Conservation (phyloP, 2,113 vertebrate genomes). For the Ovis aries region ARS-UI_Ramb_v3.0 NC_056058.1:89001501-89002000, state of each 20-base stretch:
- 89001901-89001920: slow-evolving; percentile 30
- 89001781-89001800: slow-evolving; percentile 47
- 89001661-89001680: slow-evolving; percentile 59
- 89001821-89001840: not conserved
- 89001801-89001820: slow-evolving; percentile 54
- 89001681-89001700: slow-evolving; percentile 65
- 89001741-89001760: slow-evolving; percentile 68
- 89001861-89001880: not conserved
- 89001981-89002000: slow-evolving; percentile 64
- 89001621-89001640: slow-evolving; percentile 52
- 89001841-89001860: not conserved
- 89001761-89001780: slow-evolving; percentile 67
- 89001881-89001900: slow-evolving; percentile 47
- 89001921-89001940: slow-evolving; percentile 39
- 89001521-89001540: slow-evolving; percentile 88
- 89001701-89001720: slow-evolving; percentile 55
- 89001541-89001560: slow-evolving; percentile 85
- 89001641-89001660: slow-evolving; percentile 70
- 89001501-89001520: slow-evolving; percentile 91
- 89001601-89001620: slow-evolving; percentile 79
- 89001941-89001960: slow-evolving; percentile 55
- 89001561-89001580: slow-evolving; percentile 80
- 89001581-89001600: slow-evolving; percentile 81
- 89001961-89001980: slow-evolving; percentile 74
- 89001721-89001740: slow-evolving; percentile 54